Conservation (phyloP, 2,797 vertebrate genomes). For the Tangara arthus region DNA sequence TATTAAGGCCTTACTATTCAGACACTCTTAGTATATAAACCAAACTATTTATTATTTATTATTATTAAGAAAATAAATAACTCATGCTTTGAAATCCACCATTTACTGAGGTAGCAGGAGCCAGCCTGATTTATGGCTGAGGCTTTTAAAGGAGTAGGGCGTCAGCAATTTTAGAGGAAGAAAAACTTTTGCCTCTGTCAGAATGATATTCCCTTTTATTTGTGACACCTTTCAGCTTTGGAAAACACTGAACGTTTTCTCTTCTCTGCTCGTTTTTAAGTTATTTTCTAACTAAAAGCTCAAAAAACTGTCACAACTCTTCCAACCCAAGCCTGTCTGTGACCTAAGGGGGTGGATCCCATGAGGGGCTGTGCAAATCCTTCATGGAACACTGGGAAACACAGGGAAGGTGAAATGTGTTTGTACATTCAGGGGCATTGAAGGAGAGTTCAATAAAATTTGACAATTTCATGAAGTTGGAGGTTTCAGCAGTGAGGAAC, state of each 20-base stretch:
- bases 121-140: not conserved
- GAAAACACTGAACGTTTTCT: not conserved
- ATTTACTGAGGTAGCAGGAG: not conserved
- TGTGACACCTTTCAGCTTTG: not conserved
- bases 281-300: not conserved
- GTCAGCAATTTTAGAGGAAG: not conserved
- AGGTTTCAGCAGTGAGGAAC: not conserved
- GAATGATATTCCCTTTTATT: not conserved
- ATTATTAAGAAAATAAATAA: not conserved
- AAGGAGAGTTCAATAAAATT: not conserved
- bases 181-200: not conserved
- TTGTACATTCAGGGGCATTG: not conserved
- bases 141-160: not conserved
- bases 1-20: not conserved
- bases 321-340: not conserved
- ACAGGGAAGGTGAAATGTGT: not conserved
- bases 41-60: not conserved
- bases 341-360: fast-evolving
- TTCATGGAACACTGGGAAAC: not conserved
- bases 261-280: not conserved
- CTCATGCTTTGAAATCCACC: not conserved
- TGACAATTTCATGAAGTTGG: not conserved
- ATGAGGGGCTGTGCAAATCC: not conserved
- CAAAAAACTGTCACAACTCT: not conserved
- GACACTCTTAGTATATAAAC: not conserved